These are phyloP conservation scores for Penaeus monodon DNA, from an alignment of 2,888 invertebrate genomes.

Conservation along the genomic window DNA sequence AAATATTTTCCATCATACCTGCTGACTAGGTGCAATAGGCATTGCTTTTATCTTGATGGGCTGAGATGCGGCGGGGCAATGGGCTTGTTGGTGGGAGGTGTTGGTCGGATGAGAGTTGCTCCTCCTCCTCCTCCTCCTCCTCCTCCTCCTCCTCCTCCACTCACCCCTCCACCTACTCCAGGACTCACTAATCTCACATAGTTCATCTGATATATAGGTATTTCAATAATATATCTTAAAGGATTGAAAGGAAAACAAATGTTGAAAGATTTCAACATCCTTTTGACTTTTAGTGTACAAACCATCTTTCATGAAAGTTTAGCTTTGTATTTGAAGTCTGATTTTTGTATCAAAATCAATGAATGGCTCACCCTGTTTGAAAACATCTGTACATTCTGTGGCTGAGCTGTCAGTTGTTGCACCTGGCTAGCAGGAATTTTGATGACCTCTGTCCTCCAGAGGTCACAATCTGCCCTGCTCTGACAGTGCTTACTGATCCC, in stretches of 20 bases:
- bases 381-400: slow-evolving; percentile 49
- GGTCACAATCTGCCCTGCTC: slow-evolving; percentile 45
- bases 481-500: slow-evolving; percentile 37
- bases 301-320: no score
- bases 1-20: slow-evolving; percentile 29
- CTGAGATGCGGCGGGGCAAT: slow-evolving; percentile 58
- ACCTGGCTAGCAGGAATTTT: slow-evolving; percentile 54
- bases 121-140: slow-evolving; percentile 48
- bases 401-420: slow-evolving; percentile 46
- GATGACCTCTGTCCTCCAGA: slow-evolving; percentile 54
- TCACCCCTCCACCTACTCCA: no score
- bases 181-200: slow-evolving; percentile 54
- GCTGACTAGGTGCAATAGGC: slow-evolving; percentile 56
- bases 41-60: slow-evolving; percentile 61
- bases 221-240: not conserved
- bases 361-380: slow-evolving; percentile 40
- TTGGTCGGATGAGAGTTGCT: slow-evolving; percentile 21
- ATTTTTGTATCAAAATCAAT: no score
- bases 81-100: slow-evolving; percentile 48
- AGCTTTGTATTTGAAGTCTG: no score
- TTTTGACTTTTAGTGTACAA: no score
- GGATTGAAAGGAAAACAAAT: slow-evolving; percentile 30
- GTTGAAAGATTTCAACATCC: slow-evolving; percentile 21
- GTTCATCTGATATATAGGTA: slow-evolving; percentile 42
- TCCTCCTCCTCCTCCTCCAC: slow-evolving; percentile 28